These are phyloP conservation scores for Poecile montanus DNA, from an alignment of 2,797 vertebrate genomes.

Conservation along the genomic window DNA sequence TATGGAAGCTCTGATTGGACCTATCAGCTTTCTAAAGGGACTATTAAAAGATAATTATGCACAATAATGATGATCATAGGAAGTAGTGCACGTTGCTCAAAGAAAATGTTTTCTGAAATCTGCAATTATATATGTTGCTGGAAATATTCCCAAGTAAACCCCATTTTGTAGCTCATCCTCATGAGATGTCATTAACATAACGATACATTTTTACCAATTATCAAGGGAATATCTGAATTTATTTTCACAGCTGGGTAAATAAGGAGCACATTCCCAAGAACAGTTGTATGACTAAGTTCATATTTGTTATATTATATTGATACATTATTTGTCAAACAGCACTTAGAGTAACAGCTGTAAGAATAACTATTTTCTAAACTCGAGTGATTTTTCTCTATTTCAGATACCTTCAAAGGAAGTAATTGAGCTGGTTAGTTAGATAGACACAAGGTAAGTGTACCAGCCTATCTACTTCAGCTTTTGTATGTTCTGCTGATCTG, in stretches of 20 bases:
- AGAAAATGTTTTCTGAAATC: neutral
- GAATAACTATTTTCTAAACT: neutral
- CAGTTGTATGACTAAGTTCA: neutral
- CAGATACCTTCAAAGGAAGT: neutral
- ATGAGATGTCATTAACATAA: neutral
- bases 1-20: neutral
- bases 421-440: neutral
- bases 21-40: neutral
- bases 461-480: neutral
- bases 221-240: neutral
- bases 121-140: neutral
- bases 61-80: neutral
- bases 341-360: neutral
- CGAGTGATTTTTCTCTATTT: neutral
- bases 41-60: neutral
- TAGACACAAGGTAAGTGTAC: rapidly evolving
- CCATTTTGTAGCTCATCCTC: neutral
- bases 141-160: neutral
- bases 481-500: neutral
- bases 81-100: rapidly evolving
- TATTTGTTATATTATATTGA: neutral
- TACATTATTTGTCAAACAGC: neutral
- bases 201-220: neutral
- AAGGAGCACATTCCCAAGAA: neutral
- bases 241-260: slow-evolving; percentile 15